Evolutionary conservation across 53 echinoderm and acorn worm species (phyloP), one percentile per base, ranked within the genome.

Genomic region (Echinarachnius parma): DNA sequence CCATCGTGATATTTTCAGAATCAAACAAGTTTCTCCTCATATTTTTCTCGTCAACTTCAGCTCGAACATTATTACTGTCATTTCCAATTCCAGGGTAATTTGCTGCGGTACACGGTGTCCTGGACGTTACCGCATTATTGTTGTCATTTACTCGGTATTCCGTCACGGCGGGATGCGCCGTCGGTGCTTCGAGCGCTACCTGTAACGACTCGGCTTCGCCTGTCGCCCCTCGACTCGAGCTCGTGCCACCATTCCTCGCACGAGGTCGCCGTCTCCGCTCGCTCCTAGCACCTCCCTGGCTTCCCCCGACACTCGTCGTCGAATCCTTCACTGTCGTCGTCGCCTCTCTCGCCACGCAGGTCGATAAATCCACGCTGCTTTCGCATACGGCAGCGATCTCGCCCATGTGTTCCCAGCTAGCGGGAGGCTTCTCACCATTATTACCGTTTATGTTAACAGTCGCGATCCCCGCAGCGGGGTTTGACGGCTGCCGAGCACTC

Each of bases 311-410:
- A 29, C 56, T 36, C 2, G 26, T 5, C n/a, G n/a, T n/a, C n/a
- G n/a, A n/a, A n/a, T n/a, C n/a, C n/a, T 36, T 57, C 27, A 39
- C 24, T 14, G 37, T 27, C 16, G 42, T 45, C 27, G 74, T 72
- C 74, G 25, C 18, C 24, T 55, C 28, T n/a, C n/a, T n/a, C 57
- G 70, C 39, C 14, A 36, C 53, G 46, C 74, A 30, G 19, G 74
- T 56, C 57, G 74, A 56, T 0, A 72, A 42, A 55, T 72, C 74
- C 27, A 72, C 55, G 42, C 57, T 20, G 16, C 39, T 72, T 56
- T 57, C 56, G 36, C 55, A 72, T 9, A 72, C 74, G 55, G 74
- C 57, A 26, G 55, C 74, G 28, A 72, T 72, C 57, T 72, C 74
- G 57, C 74, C 74, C 74, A 72, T 72, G 57, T 72, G 56, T 37